phyloP scores from a whole-genome alignment of 2,797 vertebrate genomes.

The Tachyglossus aculeatus region DNA sequence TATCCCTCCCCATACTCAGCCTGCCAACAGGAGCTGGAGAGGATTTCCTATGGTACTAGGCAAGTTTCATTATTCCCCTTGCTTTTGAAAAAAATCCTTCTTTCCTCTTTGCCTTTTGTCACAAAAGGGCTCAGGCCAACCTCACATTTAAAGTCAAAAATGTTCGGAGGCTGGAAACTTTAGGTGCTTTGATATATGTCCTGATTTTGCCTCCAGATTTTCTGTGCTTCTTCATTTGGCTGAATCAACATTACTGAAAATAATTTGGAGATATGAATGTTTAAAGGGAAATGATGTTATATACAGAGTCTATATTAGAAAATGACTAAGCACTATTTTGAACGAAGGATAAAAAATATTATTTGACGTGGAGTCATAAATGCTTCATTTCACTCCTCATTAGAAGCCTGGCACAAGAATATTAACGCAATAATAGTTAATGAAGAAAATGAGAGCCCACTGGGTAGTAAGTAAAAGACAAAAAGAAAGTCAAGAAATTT shows the following conservation, averaged over 20 bases:
- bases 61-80: no score
- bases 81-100: no score
- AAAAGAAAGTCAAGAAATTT: not conserved
- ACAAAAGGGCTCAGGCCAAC: no score
- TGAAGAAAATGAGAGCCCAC: not conserved
- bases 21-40: no score
- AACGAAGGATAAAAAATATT: not conserved
- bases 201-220: constrained; percentile 13
- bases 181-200: no score
- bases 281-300: constrained; percentile 24
- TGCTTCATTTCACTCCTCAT: not conserved
- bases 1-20: no score
- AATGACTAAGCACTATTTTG: not conserved
- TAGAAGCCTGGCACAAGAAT: constrained; percentile 14
- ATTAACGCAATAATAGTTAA: constrained; percentile 17
- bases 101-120: no score
- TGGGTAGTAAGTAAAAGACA: not conserved
- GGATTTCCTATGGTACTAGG: no score
- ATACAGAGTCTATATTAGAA: constrained; percentile 2
- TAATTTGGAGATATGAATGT: constrained; percentile 21
- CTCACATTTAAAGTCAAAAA: no score
- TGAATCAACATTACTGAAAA: constrained; percentile 13
- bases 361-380: not conserved
- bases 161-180: no score
- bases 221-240: constrained; percentile 18